phyloP scores from a whole-genome alignment of 2,113 vertebrate genomes.

The Pseudopipra pipra region DNA sequence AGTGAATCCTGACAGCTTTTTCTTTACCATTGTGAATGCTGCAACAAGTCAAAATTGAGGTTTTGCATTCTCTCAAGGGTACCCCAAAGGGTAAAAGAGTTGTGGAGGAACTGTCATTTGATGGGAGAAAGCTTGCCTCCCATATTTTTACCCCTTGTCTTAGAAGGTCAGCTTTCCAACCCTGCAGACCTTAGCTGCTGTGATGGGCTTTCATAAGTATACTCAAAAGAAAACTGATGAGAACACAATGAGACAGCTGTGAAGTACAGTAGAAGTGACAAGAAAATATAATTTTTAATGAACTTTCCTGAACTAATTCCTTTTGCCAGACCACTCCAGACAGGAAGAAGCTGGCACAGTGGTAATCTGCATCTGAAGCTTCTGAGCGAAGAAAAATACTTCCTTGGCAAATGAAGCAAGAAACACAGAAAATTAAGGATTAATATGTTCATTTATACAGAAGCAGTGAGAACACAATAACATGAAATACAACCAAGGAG shows the following conservation, averaged over 20 bases:
- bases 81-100: not conserved
- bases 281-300: not conserved
- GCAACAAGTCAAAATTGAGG: not conserved
- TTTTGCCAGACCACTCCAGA: constrained; percentile 24
- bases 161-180: not conserved
- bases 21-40: not conserved
- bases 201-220: not conserved
- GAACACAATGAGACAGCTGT: not conserved
- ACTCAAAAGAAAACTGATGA: not conserved
- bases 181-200: not conserved
- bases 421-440: constrained; percentile 57
- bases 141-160: not conserved
- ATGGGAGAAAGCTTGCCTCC: not conserved
- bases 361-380: constrained; percentile 35
- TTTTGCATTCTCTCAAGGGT: not conserved
- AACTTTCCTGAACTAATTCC: constrained; percentile 15
- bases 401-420: constrained; percentile 36
- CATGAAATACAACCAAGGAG: constrained; percentile 25
- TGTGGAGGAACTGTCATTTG: not conserved
- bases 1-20: not conserved
- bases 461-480: constrained; percentile 34
- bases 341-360: constrained; percentile 11
- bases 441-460: constrained; percentile 64
- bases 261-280: not conserved
- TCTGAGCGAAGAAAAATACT: constrained; percentile 32